Base-by-base conservation (phyloP, 2,797 vertebrate species). In the Sebastes baramenuke region DNA sequence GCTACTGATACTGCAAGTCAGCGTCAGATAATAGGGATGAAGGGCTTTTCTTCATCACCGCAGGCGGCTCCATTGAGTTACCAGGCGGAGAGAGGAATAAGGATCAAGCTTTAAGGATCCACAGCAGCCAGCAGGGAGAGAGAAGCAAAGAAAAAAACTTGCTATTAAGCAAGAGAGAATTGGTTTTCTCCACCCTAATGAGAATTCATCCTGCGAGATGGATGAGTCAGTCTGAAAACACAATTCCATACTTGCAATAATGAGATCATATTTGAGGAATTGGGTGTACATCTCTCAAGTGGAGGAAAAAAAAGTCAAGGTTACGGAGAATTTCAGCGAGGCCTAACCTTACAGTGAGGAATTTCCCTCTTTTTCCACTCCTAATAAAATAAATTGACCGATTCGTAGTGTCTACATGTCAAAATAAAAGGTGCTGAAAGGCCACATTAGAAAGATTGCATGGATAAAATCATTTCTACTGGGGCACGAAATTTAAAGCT, bases 251-350 rank as follows among this genome's bases (percentile, higher is more conserved):
- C 92, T 87, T 83, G 86, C 80, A 86, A 79, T 89, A 87, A 91
- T 93, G 93, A 93, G 91, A 92, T 95, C 92, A 93, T 89, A 86
- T 86, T 87, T 80, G 67, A 91, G 71, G 86, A 89, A 92, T 77
- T 82, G 83, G 84, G 77, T 77, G 81, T 87, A 36, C 38, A 34
- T 86, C 81, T 65, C 67, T 72, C 46, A 72, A 85, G 78, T 67
- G 77, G 52, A 52, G 18, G 46, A 27, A 80, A 52, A 85, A 62
- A 66, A 66, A 81, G 54, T 77, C 74, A 82, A 74, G 75, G 85
- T 61, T 79, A 77, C 36, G 1, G 30, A 68, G 61, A 52, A 46
- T 77, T 81, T 80, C 54, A 72, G 81, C 5, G 9, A 84, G 67
- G 80, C 34, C 42, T 38, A 22, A 22, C 69, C 75, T 81, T 55